Conservation (phyloP, 2,888 invertebrate species). For the Xestia rhomboidea region DNA sequence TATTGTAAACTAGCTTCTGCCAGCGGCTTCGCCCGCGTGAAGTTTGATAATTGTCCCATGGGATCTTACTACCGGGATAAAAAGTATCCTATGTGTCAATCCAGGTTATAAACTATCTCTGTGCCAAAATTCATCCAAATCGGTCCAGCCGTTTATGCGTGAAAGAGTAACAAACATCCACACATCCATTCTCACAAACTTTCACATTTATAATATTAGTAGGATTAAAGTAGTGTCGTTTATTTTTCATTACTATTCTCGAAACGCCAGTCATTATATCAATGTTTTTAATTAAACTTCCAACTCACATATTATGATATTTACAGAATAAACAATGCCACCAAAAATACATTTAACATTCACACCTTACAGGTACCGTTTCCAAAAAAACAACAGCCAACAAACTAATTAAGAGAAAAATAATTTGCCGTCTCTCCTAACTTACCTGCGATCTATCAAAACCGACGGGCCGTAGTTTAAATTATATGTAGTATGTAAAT, state of each 20-base stretch:
- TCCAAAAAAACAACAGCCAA: conserved; percentile 39
- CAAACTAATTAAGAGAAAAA: conserved; percentile 45
- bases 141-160: too few relatives aligned
- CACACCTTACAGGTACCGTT: conserved; percentile 39
- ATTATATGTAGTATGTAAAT: conserved; percentile 67
- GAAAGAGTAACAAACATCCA: too few relatives aligned
- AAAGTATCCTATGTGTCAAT: too few relatives aligned
- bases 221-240: too few relatives aligned
- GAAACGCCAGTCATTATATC: background rate
- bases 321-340: background rate
- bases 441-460: conserved; percentile 62
- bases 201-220: too few relatives aligned
- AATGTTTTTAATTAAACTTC: background rate
- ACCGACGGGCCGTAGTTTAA: conserved; percentile 52
- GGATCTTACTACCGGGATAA: too few relatives aligned
- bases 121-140: too few relatives aligned
- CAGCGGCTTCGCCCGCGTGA: too few relatives aligned
- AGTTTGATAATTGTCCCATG: too few relatives aligned
- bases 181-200: too few relatives aligned
- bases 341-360: background rate
- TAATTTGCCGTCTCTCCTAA: conserved; percentile 56
- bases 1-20: too few relatives aligned
- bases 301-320: background rate
- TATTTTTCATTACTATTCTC: background rate
- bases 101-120: too few relatives aligned